Base-by-base conservation (phyloP, 2,888 invertebrate species). In the Therioaphis trifolii region DNA sequence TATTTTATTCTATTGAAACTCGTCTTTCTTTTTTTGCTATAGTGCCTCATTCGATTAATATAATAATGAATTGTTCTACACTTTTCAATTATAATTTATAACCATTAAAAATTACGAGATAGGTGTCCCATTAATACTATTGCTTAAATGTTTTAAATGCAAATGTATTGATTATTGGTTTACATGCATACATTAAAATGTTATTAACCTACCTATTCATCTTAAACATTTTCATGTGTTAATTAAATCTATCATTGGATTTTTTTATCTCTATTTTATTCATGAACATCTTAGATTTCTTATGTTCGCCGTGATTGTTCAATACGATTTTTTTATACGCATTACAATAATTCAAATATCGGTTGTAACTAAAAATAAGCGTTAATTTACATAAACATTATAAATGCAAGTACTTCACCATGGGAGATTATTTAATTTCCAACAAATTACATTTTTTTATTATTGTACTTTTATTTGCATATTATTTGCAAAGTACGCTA, bases 231-330 rank as follows among this genome's bases (percentile, higher is more conserved):
- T 24, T 63, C 18, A 14, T 15, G 63, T 18, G 63, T 29, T 18
- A 63, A 63, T 63, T 63, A 27, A 63, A 29, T 63, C 27, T 63
- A 14, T 24, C 24, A 63, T 63, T 63, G 14, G 15, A 15, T 63
- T 27, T 63, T 63, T 63, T 63, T 63, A 63, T 63, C 63, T 63
- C 15, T 29, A 63, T 27, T 29, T 61, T 29, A 29, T 63, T 15
- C 58, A 11, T 58, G 21, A 21, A 21, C 18, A n/a, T n/a, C 52
- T 21, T 9, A 18, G 52, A 35, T 35, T 35, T 35, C 7, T 35
- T 35, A n/a, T n/a, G n/a, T n/a, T n/a, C n/a, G n/a, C n/a, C n/a
- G n/a, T n/a, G n/a, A n/a, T n/a, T n/a, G n/a, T n/a, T n/a, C n/a
- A n/a, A n/a, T n/a, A n/a, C n/a, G n/a, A n/a, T n/a, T n/a, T n/a